Evolutionary conservation across 1,140 invertebrate genomes (phyloP), one percentile per base, ranked within the genome.

Genomic region (Ruditapes philippinarum): DNA sequence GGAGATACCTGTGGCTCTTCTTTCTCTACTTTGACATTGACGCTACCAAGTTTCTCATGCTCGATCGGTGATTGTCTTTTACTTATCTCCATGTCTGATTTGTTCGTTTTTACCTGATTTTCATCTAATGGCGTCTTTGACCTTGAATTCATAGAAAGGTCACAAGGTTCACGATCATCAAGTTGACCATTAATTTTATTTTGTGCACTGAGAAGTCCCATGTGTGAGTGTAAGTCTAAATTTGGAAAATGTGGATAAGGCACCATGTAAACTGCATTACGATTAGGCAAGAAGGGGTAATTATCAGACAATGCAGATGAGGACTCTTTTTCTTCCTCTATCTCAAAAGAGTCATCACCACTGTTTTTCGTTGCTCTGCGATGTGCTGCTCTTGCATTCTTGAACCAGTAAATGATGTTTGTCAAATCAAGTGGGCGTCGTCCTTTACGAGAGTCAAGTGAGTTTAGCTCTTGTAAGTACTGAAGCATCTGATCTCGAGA

Each of bases 341-440:
- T 89, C 38, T 95, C 94, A 92, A 91, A 93, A 19, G 93, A 93
- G 42, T 93, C 92, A 49, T 95, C 93, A 12, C 91, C 79, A 49
- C 68, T 89, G 51, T 90, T 91, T 85, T 93, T 94, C 33, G 88
- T 96, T 31, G 96, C 96, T 54, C 98, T 96, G 94, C 99, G 99
- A 95, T 98, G 98, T 1, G 99, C 99, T 14, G 99, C 99, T 80
- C 99, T 96, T 0, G 99, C 98, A 95, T 99, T 99, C 96, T 99
- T 99, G 95, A 99, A 99, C 99, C 99, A 99, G 95, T 99, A 99
- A 31, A 99, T 98, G 17, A 99, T 98, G 95, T 99, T 99, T 94
- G 99, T 99, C 0, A 99, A 97, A 95, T 99, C 99, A 33, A 99
- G 96, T 0, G 98, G 98, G 94, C 99, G 99, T 49, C 94, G 81